Conservation (phyloP, 1,140 invertebrate species). For the Gryllus bimaculatus region DNA sequence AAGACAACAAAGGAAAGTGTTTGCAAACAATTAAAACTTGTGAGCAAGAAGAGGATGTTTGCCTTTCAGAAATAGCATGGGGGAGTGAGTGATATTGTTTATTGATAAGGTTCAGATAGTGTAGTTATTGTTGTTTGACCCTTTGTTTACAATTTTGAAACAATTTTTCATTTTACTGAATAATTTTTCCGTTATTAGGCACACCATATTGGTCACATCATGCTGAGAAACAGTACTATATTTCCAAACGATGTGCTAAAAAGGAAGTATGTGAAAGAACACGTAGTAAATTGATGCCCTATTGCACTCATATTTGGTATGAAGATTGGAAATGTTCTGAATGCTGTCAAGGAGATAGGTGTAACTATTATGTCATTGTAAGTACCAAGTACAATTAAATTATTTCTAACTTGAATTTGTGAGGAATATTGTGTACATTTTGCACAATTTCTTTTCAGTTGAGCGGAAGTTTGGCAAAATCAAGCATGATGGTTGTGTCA, state of each 20-base stretch:
- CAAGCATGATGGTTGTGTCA: neutral
- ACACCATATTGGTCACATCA: slow-evolving; percentile 90
- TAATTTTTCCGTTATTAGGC: slow-evolving; percentile 41
- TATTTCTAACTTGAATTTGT: neutral
- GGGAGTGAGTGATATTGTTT: slow-evolving; percentile 52
- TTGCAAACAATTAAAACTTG: slow-evolving; percentile 85
- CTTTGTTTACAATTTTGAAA: neutral
- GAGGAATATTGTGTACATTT: neutral
- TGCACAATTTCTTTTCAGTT: slow-evolving; percentile 13
- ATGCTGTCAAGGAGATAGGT: slow-evolving; percentile 92
- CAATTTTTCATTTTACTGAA: slow-evolving; percentile 6
- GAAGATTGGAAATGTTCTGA: slow-evolving; percentile 96
- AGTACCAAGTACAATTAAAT: slow-evolving; percentile 38
- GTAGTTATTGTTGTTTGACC: neutral
- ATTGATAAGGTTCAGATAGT: neutral
- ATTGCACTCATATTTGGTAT: slow-evolving; percentile 93
- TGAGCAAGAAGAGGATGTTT: slow-evolving; percentile 75
- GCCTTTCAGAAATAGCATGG: slow-evolving; percentile 82
- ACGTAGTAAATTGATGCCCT: slow-evolving; percentile 55
- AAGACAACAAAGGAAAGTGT: slow-evolving; percentile 89
- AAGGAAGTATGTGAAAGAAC: slow-evolving; percentile 65
- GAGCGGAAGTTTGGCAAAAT: slow-evolving; percentile 10
- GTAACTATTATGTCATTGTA: slow-evolving; percentile 95
- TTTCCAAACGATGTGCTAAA: slow-evolving; percentile 84
- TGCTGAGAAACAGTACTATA: slow-evolving; percentile 86